A percentile compares a stretch with the other conserved stretches of the same genome.
Evolutionary conservation across 2,888 invertebrate genomes (phyloP).

Genomic region (Diaphora mendica): DNA sequence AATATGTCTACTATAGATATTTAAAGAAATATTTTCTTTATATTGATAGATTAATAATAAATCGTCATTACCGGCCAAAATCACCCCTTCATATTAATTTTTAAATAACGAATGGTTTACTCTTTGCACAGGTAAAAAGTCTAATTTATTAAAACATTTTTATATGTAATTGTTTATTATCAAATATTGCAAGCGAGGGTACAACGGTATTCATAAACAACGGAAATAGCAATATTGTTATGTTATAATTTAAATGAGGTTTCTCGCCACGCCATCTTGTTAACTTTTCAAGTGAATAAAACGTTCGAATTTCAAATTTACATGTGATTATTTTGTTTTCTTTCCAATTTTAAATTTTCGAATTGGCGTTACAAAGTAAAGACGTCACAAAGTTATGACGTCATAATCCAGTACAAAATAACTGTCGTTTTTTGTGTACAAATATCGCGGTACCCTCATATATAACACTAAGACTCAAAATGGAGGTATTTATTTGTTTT

Average conservation of each 20-base stretch:
- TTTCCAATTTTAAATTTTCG: neutral
- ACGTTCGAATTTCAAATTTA: neutral
- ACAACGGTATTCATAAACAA: constrained; percentile 20
- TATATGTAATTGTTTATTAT: constrained; percentile 41
- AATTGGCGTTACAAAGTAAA: neutral
- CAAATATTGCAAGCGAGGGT: constrained; percentile 41
- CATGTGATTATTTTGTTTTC: neutral
- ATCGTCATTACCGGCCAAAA: constrained; percentile 1
- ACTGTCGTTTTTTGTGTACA: constrained; percentile 9
- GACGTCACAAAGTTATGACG: neutral
- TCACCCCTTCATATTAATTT: constrained; percentile 12
- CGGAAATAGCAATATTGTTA: neutral
- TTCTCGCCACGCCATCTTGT: neutral
- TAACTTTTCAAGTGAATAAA: neutral
- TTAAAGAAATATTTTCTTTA: neutral
- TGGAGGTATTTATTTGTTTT: constrained; percentile 53
- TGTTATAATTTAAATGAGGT: neutral
- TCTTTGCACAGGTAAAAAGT: constrained; percentile 25
- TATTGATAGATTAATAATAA: neutral
- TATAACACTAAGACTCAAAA: constrained; percentile 49
- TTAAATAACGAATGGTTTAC: constrained; percentile 22
- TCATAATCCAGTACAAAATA: neutral
- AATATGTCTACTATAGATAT: neutral
- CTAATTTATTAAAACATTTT: constrained; percentile 41
- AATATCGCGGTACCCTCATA: constrained; percentile 20